Evolutionary conservation across 2,113 vertebrate genomes (phyloP), one percentile per base, ranked within the genome.

Genomic region (Cariama cristata): DNA sequence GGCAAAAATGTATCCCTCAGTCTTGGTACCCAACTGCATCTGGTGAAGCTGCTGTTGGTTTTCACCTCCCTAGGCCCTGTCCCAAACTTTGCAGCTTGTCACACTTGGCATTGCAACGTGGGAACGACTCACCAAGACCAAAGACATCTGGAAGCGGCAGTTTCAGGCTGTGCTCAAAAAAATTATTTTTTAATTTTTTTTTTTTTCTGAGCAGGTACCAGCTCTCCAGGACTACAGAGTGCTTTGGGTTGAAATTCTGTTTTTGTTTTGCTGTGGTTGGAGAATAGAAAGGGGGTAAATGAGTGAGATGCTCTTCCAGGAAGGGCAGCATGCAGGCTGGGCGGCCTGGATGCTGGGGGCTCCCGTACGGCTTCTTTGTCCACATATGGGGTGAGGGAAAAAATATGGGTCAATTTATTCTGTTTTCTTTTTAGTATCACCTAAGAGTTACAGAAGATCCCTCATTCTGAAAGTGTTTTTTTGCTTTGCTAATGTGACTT

Each of bases 141-240:
- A 93, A 87, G 77, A 40, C 18, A 17, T 32, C 50, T 75, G 52
- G 20, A 94, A 68, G 68, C 12, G 23, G 30, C 35, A 53, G 27
- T 73, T 88, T 60, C 73, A 85, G 73, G 26, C 68, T 60, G 33
- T 20, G 30, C 17, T 35, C 32, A 24, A 32, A 14, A 75, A 75
- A 59, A 1, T 4, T 9, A 7, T 3, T 30, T 2, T 23, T 16
- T 21, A 53, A 17, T 26, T 35, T 27, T 3, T 19, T 6, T 32
- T 45, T 76, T 19, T 28, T 11, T 12, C 22, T 76, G 45, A 53
- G 62, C 19, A 62, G 13, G 8, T 22, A 74, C 10, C n/a, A 72
- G 24, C 9, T 87, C 14, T 89, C 19, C 30, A 63, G 38, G 16
- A 24, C n/a, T 2, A 2, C 16, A 53, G n/a, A 69, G 42, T 6